Evolutionary conservation across 2,888 invertebrate species (phyloP), one percentile per base, ranked within the genome.

Genomic region (Epiperipatus broadwayi): DNA sequence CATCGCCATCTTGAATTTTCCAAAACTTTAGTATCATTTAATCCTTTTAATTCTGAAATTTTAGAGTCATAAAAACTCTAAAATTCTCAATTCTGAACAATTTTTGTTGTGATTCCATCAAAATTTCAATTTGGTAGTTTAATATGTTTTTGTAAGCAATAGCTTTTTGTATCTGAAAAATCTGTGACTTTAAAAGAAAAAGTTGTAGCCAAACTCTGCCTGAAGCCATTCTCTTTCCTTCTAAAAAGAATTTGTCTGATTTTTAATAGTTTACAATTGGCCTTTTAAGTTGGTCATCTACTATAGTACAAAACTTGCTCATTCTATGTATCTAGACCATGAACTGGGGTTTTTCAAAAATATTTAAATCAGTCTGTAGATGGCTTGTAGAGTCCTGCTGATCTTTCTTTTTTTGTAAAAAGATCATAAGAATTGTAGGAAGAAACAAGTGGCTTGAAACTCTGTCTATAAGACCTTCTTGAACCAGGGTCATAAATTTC

Each of bases 281-380:
- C 61, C 63, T 44, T 61, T 59, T 29, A 62, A 49, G 41, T 58
- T 53, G 4, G 59, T 59, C 29, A 57, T 60, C 42, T 58, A 56
- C 28, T 52, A 47, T 35, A n/a, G n/a, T n/a, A n/a, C n/a, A n/a
- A n/a, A n/a, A n/a, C n/a, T n/a, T n/a, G n/a, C n/a, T n/a, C n/a
- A n/a, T n/a, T n/a, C n/a, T n/a, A n/a, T n/a, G n/a, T n/a, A n/a
- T n/a, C n/a, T n/a, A n/a, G n/a, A n/a, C n/a, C n/a, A n/a, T n/a
- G n/a, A n/a, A n/a, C n/a, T n/a, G n/a, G n/a, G n/a, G n/a, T n/a
- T n/a, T n/a, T n/a, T n/a, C n/a, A n/a, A n/a, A n/a, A n/a, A n/a
- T n/a, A n/a, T n/a, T n/a, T n/a, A n/a, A n/a, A n/a, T n/a, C n/a
- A n/a, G n/a, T n/a, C n/a, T n/a, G n/a, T n/a, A n/a, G n/a, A n/a